These are phyloP conservation scores for Lepilemur ruficaudatus DNA, from an alignment of 2,797 vertebrate species.

Conservation along the genomic window DNA sequence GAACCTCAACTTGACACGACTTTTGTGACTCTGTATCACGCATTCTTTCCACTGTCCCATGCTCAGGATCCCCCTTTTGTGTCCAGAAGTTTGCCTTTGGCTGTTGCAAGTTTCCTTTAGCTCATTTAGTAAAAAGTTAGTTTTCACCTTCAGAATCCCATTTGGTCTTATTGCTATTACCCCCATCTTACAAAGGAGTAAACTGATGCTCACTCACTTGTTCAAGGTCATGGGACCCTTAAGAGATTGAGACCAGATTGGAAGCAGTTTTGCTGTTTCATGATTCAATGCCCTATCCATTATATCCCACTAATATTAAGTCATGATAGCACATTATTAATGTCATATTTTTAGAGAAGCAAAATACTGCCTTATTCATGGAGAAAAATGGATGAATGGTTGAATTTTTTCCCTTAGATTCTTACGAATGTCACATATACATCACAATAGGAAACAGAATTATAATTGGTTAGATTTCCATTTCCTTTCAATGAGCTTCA, in stretches of 20 bases:
- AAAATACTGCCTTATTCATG: background rate
- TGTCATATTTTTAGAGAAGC: background rate
- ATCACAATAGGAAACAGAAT: background rate
- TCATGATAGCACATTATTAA: background rate
- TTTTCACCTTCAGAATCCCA: background rate
- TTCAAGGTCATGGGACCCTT: background rate
- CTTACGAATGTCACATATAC: background rate
- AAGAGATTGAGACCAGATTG: background rate
- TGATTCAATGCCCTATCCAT: background rate
- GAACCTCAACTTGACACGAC: background rate
- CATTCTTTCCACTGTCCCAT: background rate
- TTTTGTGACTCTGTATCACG: background rate
- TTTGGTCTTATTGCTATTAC: background rate
- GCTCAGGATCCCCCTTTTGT: background rate
- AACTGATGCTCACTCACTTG: background rate
- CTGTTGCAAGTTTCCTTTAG: background rate
- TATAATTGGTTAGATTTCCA: background rate
- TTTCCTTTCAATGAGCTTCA: constrained; percentile 39
- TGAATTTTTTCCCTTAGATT: background rate
- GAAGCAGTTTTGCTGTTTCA: background rate
- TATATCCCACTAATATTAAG: background rate
- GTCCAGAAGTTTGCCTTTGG: background rate
- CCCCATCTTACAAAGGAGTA: background rate
- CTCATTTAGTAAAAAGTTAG: background rate
- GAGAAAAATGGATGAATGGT: background rate